Evolutionary conservation across 2,888 invertebrate genomes (phyloP), one percentile per base, ranked within the genome.

Genomic region (Rhyacophila evoluta): DNA sequence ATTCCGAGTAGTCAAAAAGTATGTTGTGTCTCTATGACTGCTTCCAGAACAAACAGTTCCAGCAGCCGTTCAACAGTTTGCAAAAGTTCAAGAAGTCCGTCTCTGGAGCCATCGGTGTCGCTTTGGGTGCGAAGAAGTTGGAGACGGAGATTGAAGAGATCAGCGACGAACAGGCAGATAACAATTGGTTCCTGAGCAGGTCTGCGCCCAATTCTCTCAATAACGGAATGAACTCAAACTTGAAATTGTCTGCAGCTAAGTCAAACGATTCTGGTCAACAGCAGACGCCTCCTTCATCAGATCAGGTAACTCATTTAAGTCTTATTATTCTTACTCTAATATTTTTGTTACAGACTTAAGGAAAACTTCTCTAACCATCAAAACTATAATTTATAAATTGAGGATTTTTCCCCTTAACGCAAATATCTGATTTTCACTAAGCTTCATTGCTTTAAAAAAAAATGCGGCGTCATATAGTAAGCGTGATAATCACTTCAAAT

Each of bases 141-240:
- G 91, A 91, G 41, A 77, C 88, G 37, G 91, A 91, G 72, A 83
- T 88, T n/a, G 88, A 89, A 78, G 89, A 89, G 81, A 74, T 69
- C 29, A 77, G 69, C 15, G 77, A 80, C 33, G 89, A 89, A 83
- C 88, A 88, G 83, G 80, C 83, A 0, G 92, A 92, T 84, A 92
- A 91, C 74, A 95, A 96, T 85, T 96, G 96, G 96, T 92, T 95
- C 83, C 86, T 96, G 36, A 95, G 95, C 78, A 92, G 94, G 84
- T 95, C 95, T 11, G 94, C 94, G 0, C 95, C 95, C 1, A 95
- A 93, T 85, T 95, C 95, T 0, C 86, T 95, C 83, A 94, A 94
- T 83, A 93, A 92, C 83, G 92, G 91, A 1, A 85, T 90, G 83
- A 86, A 82, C 81, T 86, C 83, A 84, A 86, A 41, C 85, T 86